Conservation (phyloP, 2,888 invertebrate species). For the Chymomyza amoena region DNA sequence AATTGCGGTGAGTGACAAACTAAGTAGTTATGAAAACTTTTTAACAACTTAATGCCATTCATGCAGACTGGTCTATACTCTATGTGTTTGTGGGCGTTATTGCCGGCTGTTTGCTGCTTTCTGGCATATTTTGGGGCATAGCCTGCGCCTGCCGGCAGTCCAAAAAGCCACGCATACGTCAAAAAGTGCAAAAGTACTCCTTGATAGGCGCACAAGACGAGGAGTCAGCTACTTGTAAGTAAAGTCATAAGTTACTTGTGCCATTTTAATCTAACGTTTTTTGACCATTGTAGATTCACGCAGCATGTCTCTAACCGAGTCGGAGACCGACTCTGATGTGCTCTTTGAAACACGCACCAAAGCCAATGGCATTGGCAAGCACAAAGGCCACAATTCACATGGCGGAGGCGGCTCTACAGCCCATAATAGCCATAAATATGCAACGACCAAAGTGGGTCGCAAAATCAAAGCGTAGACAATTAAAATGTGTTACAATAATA, state of each 20-base stretch:
- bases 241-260: not conserved
- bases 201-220: constrained; percentile 85
- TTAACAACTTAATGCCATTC: not conserved
- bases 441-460: constrained; percentile 75
- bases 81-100: constrained; percentile 90
- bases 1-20: constrained; percentile 85
- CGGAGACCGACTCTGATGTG: constrained; percentile 91
- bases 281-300: constrained; percentile 67
- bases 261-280: constrained; percentile 2
- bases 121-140: constrained; percentile 83
- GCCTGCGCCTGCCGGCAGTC: constrained; percentile 82
- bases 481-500: constrained; percentile 16
- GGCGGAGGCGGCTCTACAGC: constrained; percentile 36
- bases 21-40: not conserved
- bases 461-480: constrained; percentile 76
- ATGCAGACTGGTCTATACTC: constrained; percentile 93
- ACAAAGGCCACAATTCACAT: constrained; percentile 44
- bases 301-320: constrained; percentile 84
- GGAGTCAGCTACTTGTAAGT: constrained; percentile 79
- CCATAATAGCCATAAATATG: constrained; percentile 67
- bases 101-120: constrained; percentile 81
- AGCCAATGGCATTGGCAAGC: constrained; percentile 71
- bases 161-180: constrained; percentile 79
- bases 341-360: constrained; percentile 85
- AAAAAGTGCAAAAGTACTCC: constrained; percentile 85